Base-by-base conservation (phyloP, 2,888 invertebrate species). In the Phortica magna region DNA sequence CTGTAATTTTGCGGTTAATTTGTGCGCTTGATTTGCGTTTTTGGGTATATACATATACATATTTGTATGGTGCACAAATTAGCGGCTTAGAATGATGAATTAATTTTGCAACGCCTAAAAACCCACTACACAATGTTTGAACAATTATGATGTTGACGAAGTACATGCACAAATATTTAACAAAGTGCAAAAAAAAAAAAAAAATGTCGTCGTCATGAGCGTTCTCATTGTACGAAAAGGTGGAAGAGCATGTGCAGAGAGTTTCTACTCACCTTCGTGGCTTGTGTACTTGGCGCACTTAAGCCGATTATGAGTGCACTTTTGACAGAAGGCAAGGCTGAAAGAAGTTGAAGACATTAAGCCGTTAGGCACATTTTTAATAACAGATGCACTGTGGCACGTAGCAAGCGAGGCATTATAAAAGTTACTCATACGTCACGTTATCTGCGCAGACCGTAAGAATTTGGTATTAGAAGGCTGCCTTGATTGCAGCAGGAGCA, bases 1-100 rank as follows among this genome's bases (percentile, higher is more conserved):
- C 61, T 22, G 19, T 57, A 67, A 71, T 74, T 77, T 64, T 77
- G 65, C 31, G 73, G 77, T 73, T 73, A 67, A 78, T 78, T 73
- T 59, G 31, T 65, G 67, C 72, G 67, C 74, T 70, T 75, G 74
- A 12, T 48, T 48, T 48, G 22, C 19, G 10, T 61, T 0, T n/a
- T 48, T 12, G 14, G n/a, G n/a, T n/a, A n/a, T n/a, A n/a, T 42
- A 9, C 59, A 75, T 41, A 61, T 78, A 79, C 53, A 17, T 14
- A 70, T 39, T 14, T 65, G 41, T 39, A 65, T 48, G 53, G 7
- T 10, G n/a, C 31, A 42, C 39, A 71, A 68, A 71, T 71, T 55
- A 71, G 70, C 55, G 55, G 70, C 70, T 71, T 55, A 71, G 9
- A 71, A 71, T 71, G 55, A 19, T 42, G 41, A 48, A 71, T 31